Conservation (phyloP, 2,888 invertebrate species). For the Byasa hedistus region DNA sequence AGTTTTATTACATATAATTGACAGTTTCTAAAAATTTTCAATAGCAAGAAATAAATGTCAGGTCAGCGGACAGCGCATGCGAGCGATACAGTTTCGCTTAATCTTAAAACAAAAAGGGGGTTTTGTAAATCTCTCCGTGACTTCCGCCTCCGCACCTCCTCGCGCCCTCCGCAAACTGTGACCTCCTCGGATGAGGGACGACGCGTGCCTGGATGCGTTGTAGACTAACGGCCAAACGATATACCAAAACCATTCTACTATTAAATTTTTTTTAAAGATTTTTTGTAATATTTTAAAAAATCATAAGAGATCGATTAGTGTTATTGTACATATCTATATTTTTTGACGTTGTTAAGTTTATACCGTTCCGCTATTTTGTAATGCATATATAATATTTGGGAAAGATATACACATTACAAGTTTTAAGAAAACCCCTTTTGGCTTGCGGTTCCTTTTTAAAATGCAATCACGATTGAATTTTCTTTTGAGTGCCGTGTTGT, state of each 20-base stretch:
- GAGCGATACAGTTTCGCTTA: conserved; percentile 70
- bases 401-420: too few relatives aligned
- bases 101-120: conserved; percentile 69
- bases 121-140: conserved; percentile 53
- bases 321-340: too few relatives aligned
- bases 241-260: background rate
- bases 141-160: conserved; percentile 33
- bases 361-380: too few relatives aligned
- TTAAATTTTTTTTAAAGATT: background rate
- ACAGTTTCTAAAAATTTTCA: conserved; percentile 1
- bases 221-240: conserved; percentile 5
- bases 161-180: conserved; percentile 63
- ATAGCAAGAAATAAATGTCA: conserved; percentile 53
- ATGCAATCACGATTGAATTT: background rate
- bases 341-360: too few relatives aligned
- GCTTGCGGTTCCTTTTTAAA: too few relatives aligned
- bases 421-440: too few relatives aligned
- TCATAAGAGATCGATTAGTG: background rate
- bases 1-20: too few relatives aligned
- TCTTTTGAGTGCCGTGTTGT: background rate
- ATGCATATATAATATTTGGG: too few relatives aligned
- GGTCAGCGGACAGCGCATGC: conserved; percentile 59
- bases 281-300: background rate
- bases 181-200: conserved; percentile 64
- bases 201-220: conserved; percentile 40